phyloP scores from a whole-genome alignment of 2,888 invertebrate genomes.

The Polymixis flavicincta region DNA sequence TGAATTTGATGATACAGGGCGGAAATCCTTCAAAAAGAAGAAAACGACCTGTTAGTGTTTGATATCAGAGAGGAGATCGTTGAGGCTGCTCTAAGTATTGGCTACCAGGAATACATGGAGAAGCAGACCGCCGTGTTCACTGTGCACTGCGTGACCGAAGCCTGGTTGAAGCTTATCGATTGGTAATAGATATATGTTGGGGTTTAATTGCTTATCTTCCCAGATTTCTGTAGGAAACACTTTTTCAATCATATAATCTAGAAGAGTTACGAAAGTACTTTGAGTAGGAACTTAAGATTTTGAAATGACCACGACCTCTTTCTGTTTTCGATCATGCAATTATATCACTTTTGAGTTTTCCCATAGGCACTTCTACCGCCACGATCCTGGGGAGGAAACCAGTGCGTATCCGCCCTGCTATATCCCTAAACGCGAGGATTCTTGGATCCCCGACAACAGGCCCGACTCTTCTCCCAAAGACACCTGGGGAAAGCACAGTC shows the following conservation, averaged over 20 bases:
- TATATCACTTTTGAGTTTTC: not conserved
- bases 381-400: slow-evolving; percentile 87
- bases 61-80: slow-evolving; percentile 87
- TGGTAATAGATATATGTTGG: slow-evolving; percentile 67
- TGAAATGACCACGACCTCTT: not conserved
- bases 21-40: slow-evolving; percentile 85
- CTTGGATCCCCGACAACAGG: slow-evolving; percentile 83
- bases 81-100: slow-evolving; percentile 76
- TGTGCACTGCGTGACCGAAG: slow-evolving; percentile 82
- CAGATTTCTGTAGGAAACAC: not conserved
- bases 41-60: slow-evolving; percentile 81
- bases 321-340: not conserved
- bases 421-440: slow-evolving; percentile 82
- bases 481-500: slow-evolving; percentile 79
- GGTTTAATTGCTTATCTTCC: not conserved
- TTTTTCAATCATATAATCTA: not conserved
- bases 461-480: slow-evolving; percentile 84
- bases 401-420: slow-evolving; percentile 81
- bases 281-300: not conserved
- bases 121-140: slow-evolving; percentile 80
- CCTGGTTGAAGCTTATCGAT: slow-evolving; percentile 85
- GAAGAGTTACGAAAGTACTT: not conserved
- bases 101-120: slow-evolving; percentile 82
- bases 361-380: slow-evolving; percentile 84
- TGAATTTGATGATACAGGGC: slow-evolving; percentile 72